Evolutionary conservation across 1,140 invertebrate species (phyloP), one percentile per base, ranked within the genome.

Genomic region (Pogonus chalceus): DNA sequence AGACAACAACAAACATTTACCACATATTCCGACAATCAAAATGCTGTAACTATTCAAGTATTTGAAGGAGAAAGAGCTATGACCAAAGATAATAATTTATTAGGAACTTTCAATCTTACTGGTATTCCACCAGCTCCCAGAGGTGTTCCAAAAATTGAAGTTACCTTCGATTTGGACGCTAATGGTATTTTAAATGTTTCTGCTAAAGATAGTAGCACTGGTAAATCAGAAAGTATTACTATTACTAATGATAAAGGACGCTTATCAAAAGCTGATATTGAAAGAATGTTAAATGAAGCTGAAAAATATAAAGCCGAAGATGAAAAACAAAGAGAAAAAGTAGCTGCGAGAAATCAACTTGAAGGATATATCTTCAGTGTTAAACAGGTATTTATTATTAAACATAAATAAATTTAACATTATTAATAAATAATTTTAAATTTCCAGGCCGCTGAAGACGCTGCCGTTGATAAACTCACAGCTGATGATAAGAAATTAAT

Each of bases 161-260:
- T 87, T 1, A 84, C 84, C 0, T 90, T 90, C 60, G 85, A 89
- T 64, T 72, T 90, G 46, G 87, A 89, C 58, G 84, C 85, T 7
- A 88, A 89, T 65, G 87, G 87, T 26, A 90, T 90, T 53, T 63
- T 90, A 0, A 83, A 87, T 65, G 89, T 92, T 0, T 83, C 81
- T 2, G 89, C 89, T 7, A 79, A 81, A 63, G 89, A 92, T 58
- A 81, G 73, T 58, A 86, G 83, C 53, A 88, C 85, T 1, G 87
- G 87, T 18, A 84, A 81, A 53, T 79, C 79, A 1, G 85, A 90
- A 63, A 81, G 80, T 60, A 88, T 89, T 54, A 84, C 87, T 22
- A 96, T 96, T 53, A 92, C 88, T 20, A 96, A 96, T 64, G 92
- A 96, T 65, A 95, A 94, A 68, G 91, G 92, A 2, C 80, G 92